These are phyloP conservation scores for Caenorhabditis afra DNA, from an alignment of 2,888 invertebrate species.

Conservation along the genomic window DNA sequence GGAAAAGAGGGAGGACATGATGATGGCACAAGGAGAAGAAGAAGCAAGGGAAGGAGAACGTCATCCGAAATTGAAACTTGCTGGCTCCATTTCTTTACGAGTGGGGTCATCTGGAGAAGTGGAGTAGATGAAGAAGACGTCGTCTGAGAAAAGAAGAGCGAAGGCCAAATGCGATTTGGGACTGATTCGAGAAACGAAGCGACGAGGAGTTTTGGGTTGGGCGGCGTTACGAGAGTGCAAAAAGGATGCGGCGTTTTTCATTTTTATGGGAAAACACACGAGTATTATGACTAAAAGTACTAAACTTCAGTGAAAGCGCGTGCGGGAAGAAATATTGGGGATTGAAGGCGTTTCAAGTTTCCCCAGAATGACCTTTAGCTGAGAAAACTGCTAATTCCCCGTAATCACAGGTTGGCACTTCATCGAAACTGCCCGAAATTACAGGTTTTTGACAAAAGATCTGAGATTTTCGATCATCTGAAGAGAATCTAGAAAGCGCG, in stretches of 20 bases:
- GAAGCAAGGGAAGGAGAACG: neutral
- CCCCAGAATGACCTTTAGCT: too few relatives aligned
- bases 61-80: conserved; percentile 46
- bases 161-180: conserved; percentile 36
- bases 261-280: conserved; percentile 3
- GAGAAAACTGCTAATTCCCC: too few relatives aligned
- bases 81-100: conserved; percentile 21
- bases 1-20: conserved; percentile 24
- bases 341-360: too few relatives aligned
- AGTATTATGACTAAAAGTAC: too few relatives aligned
- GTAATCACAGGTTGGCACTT: too few relatives aligned
- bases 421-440: too few relatives aligned
- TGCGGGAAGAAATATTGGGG: too few relatives aligned
- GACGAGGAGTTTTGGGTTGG: neutral
- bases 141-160: too few relatives aligned
- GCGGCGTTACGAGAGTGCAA: conserved; percentile 16
- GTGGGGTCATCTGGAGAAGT: conserved; percentile 10
- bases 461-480: too few relatives aligned
- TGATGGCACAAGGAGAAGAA: conserved; percentile 6
- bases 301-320: neutral
- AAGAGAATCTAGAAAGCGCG: too few relatives aligned
- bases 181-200: conserved; percentile 31
- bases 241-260: conserved; percentile 1
- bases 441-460: too few relatives aligned
- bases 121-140: conserved; percentile 17